A percentile compares a stretch with the other conserved stretches of the same genome.
Conservation (phyloP, 2,888 invertebrate genomes). For the Fragum fragum region DNA sequence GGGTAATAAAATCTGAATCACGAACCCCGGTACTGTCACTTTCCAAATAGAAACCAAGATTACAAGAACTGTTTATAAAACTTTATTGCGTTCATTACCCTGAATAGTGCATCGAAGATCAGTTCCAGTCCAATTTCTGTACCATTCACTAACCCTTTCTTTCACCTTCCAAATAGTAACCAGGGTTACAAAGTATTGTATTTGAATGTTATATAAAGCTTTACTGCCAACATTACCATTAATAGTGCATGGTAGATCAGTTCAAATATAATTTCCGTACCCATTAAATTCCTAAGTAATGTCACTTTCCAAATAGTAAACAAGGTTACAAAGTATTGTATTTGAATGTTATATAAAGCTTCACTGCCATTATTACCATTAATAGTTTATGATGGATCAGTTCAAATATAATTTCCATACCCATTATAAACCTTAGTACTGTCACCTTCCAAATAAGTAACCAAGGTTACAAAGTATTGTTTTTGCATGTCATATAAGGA, state of each 20-base stretch:
- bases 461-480: too few species aligned
- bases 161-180: background rate
- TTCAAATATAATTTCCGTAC: conserved; percentile 5
- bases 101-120: background rate
- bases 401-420: conserved; percentile 13
- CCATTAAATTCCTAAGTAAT: background rate
- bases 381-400: conserved; percentile 42
- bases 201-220: too few species aligned
- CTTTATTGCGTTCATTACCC: too few species aligned
- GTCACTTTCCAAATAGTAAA: conserved; percentile 15
- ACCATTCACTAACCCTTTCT: background rate
- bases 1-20: background rate
- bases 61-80: conserved; percentile 4
- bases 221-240: conserved; percentile 9
- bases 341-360: too few species aligned
- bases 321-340: conserved; percentile 14
- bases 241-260: conserved; percentile 9
- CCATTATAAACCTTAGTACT: background rate
- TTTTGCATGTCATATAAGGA: too few species aligned
- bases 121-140: background rate
- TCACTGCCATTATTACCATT: too few species aligned
- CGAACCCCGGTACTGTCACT: conserved; percentile 8
- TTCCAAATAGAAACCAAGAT: conserved; percentile 23
- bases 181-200: too few species aligned
- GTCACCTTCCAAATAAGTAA: conserved; percentile 18